Conservation (phyloP, 2,113 vertebrate species). For the Calypte anna region DNA sequence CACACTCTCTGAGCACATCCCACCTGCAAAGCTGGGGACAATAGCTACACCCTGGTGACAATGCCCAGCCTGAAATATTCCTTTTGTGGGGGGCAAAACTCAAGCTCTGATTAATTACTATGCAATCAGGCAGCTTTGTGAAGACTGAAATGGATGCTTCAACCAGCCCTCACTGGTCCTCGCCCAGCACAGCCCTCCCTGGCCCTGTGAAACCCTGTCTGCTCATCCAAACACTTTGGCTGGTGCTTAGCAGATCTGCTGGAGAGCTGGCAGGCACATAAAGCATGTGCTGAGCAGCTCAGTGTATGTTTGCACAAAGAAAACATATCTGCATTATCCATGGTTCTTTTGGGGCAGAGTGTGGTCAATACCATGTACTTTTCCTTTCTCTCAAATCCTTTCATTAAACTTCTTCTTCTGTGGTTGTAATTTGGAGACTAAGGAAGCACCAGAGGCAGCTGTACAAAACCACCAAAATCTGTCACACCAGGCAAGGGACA, state of each 20-base stretch:
- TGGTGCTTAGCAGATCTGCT: neutral
- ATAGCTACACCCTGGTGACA: neutral
- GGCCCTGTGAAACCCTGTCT: neutral
- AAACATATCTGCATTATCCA: neutral
- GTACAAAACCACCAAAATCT: neutral
- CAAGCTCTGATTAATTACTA: neutral
- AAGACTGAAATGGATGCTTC: neutral
- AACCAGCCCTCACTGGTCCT: neutral
- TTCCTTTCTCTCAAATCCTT: neutral
- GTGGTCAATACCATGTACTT: rapidly evolving
- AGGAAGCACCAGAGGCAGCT: neutral
- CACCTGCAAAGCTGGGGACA: neutral
- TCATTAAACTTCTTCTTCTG: neutral
- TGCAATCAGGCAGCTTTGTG: neutral
- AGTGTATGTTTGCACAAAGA: neutral
- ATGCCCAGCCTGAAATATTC: rapidly evolving
- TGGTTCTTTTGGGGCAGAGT: neutral
- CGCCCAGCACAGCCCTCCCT: neutral
- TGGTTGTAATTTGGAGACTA: rapidly evolving
- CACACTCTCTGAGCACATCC: neutral
- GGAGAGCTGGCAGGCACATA: neutral
- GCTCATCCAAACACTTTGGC: neutral
- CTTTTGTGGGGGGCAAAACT: neutral
- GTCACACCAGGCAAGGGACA: neutral
- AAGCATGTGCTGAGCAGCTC: neutral